phyloP scores from a whole-genome alignment of 1,140 invertebrate species.

The Sesamia nonagrioides region DNA sequence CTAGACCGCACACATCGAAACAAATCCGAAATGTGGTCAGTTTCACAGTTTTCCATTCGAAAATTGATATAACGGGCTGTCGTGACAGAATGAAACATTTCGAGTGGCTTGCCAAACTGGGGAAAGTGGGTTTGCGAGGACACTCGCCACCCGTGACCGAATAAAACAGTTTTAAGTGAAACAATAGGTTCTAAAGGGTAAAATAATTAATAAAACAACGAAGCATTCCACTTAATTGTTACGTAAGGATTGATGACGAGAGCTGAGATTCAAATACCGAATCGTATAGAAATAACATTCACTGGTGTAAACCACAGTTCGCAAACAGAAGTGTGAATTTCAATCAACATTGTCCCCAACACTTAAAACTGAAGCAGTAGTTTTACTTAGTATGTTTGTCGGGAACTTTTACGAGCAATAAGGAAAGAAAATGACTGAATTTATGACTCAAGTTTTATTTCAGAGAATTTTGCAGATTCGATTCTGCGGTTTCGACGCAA shows the following conservation, averaged over 20 bases:
- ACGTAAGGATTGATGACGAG: constrained; percentile 29
- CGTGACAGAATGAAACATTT: constrained; percentile 60
- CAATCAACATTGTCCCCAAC: constrained; percentile 1
- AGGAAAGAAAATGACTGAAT: constrained; percentile 33
- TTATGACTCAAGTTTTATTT: constrained; percentile 44
- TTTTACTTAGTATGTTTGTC: constrained; percentile 34
- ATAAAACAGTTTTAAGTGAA: constrained; percentile 26
- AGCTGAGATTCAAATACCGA: constrained; percentile 17
- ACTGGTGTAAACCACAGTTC: neutral
- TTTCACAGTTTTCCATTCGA: constrained; percentile 52
- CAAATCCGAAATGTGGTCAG: constrained; percentile 26
- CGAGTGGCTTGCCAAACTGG: constrained; percentile 67
- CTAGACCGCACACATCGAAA: constrained; percentile 29
- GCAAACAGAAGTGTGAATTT: constrained; percentile 32
- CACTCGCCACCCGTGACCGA: constrained; percentile 66
- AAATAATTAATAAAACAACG: constrained; percentile 29
- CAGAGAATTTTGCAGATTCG: constrained; percentile 22
- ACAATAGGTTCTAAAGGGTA: constrained; percentile 26
- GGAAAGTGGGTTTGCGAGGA: constrained; percentile 72
- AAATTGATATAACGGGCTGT: constrained; percentile 51
- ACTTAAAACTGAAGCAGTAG: constrained; percentile 15
- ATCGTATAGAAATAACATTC: constrained; percentile 24
- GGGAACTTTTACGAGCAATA: constrained; percentile 28
- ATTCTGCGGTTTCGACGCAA: constrained; percentile 38
- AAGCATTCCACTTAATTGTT: constrained; percentile 28